These are phyloP conservation scores for Stenopsyche tienmushanensis DNA, from an alignment of 1,140 invertebrate genomes.

Conservation along the genomic window DNA sequence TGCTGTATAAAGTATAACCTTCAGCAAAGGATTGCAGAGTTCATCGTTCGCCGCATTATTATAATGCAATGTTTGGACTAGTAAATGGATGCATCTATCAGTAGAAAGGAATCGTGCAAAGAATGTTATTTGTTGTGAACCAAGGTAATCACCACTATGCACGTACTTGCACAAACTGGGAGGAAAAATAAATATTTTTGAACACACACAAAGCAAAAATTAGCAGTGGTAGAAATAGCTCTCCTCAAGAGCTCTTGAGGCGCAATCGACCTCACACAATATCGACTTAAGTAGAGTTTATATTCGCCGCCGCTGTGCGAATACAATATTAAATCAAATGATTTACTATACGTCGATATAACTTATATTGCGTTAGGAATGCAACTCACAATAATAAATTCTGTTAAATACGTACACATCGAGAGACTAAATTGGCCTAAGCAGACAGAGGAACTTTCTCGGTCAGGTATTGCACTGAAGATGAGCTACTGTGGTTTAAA, in stretches of 20 bases:
- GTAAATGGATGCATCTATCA: constrained; percentile 29
- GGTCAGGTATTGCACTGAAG: constrained; percentile 26
- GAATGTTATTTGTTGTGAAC: constrained; percentile 32
- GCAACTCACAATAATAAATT: background rate
- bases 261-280: too few species aligned
- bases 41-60: constrained; percentile 32
- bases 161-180: too few species aligned
- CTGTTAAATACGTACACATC: background rate
- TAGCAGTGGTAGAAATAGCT: too few species aligned
- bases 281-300: too few species aligned
- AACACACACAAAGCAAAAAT: too few species aligned
- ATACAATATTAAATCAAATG: too few species aligned
- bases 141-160: constrained; percentile 31
- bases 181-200: too few species aligned
- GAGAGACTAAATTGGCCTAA: constrained; percentile 14
- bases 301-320: too few species aligned
- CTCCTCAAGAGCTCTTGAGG: too few species aligned
- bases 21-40: constrained; percentile 12
- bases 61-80: constrained; percentile 32
- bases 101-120: constrained; percentile 35
- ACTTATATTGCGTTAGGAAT: too few species aligned
- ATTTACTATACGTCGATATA: too few species aligned
- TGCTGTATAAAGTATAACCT: too few species aligned
- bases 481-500: constrained; percentile 29
- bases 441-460: constrained; percentile 20